phyloP scores from a whole-genome alignment of 2,888 invertebrate species.

The Eupithecia abbreviata region DNA sequence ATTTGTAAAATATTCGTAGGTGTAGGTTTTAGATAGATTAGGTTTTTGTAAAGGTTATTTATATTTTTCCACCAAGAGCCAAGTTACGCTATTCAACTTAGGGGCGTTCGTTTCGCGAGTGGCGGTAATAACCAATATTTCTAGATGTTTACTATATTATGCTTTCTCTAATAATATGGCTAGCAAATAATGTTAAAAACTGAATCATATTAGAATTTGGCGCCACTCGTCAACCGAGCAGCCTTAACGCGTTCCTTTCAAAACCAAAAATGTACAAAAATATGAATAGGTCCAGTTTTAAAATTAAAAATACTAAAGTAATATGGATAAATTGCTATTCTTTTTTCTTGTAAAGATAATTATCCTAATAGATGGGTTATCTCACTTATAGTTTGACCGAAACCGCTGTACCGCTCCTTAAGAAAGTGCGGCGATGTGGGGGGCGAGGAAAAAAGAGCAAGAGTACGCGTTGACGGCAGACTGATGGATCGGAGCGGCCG shows the following conservation, averaged over 20 bases:
- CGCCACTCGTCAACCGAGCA: neutral
- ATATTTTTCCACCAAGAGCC: slow-evolving; percentile 19
- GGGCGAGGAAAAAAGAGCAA: too few relatives aligned
- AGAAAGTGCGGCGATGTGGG: too few relatives aligned
- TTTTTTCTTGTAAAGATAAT: neutral
- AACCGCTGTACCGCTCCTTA: too few relatives aligned
- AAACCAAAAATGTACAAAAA: slow-evolving; percentile 33
- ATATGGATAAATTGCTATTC: slow-evolving; percentile 12
- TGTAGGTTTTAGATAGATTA: slow-evolving; percentile 7
- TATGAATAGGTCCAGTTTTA: neutral
- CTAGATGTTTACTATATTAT: neutral
- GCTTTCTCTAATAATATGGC: neutral
- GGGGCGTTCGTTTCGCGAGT: neutral
- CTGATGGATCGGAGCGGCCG: too few relatives aligned
- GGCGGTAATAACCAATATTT: neutral
- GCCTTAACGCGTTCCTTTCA: slow-evolving; percentile 30
- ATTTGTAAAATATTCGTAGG: slow-evolving; percentile 13
- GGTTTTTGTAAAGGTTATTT: slow-evolving; percentile 10
- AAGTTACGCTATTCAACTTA: slow-evolving; percentile 4
- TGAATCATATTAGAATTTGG: neutral
- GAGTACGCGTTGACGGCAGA: too few relatives aligned
- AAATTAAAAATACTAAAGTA: slow-evolving; percentile 1
- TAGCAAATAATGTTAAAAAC: too few relatives aligned
- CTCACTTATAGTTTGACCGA: neutral
- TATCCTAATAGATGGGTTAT: neutral